Percentiles rank a stretch among this genome's conserved stretches.
These are phyloP conservation scores for Ataeniobius toweri DNA, from an alignment of 2,797 vertebrate species.

Conservation along the genomic window DNA sequence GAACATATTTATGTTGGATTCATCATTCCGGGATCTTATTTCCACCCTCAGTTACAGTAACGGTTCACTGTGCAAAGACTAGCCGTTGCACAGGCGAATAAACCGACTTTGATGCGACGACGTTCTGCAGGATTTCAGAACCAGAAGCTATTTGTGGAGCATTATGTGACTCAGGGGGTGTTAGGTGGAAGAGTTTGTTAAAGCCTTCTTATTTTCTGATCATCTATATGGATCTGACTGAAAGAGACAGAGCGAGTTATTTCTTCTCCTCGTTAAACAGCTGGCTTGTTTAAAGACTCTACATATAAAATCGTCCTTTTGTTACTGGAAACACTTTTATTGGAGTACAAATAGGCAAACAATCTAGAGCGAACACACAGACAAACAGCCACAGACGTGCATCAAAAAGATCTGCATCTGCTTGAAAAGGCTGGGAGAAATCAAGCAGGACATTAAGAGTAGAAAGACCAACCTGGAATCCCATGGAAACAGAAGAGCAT, in stretches of 20 bases:
- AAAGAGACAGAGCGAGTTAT: conserved; percentile 48
- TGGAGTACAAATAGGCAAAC: conserved; percentile 17
- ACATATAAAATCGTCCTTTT: background rate
- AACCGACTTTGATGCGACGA: background rate
- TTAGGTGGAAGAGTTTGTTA: conserved; percentile 29
- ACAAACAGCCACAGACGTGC: conserved; percentile 21
- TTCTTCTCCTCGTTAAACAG: conserved; percentile 19
- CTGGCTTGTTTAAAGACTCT: conserved; percentile 14
- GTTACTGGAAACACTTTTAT: conserved; percentile 37
- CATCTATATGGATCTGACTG: background rate
- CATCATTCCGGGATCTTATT: background rate
- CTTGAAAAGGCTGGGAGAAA: conserved; percentile 29
- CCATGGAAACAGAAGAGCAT: conserved; percentile 2
- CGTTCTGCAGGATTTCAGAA: conserved; percentile 3
- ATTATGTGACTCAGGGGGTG: conserved; percentile 28
- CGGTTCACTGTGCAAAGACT: background rate
- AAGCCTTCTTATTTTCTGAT: conserved; percentile 16
- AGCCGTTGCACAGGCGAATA: background rate
- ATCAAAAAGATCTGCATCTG: background rate
- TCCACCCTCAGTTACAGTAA: background rate
- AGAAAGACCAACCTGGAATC: conserved; percentile 12
- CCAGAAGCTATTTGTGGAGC: conserved; percentile 11
- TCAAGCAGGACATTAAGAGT: conserved; percentile 27
- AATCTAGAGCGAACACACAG: conserved; percentile 6
- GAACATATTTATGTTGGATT: too few relatives aligned